Evolutionary conservation across 1,140 invertebrate genomes (phyloP), one percentile per base, ranked within the genome.

Genomic region (Neodiprion lecontei): DNA sequence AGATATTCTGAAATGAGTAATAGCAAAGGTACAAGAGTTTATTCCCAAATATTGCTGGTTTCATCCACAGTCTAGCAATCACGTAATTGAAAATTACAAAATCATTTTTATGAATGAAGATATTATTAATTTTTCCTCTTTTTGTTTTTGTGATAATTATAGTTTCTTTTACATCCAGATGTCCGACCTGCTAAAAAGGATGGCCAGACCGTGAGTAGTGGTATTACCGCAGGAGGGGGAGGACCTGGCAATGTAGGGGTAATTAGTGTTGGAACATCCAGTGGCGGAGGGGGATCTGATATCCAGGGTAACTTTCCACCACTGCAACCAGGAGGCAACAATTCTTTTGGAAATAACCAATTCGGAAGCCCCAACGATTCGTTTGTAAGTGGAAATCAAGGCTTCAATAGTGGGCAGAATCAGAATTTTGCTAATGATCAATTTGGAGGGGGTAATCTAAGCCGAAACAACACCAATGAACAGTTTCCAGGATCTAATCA

Each of bases 101-200:
- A 40, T 40, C 5, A 40, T 40, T 40, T 5, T 40, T 40, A 40
- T 5, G 28, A 40, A 40, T 40, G 28, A 40, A 40, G 2, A 40
- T 40, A 40, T 40, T 40, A 40, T 40, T 40, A 40, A 40, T 40
- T 40, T 40, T 5, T 40, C 5, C 5, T 40, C 5, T 3, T 40
- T 40, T 40, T 40, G 28, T 2, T 40, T 5, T 40, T 40, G 28
- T 40, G 28, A 40, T 40, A 5, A 40, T 40, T 2, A 40, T 40
- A 40, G 28, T 40, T 40, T 40, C 28, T 61, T 61, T 17, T 14
- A 78, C 76, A 83, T 85, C 50, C 67, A 91, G 91, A 91, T 83
- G 90, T 91, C 8, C 90, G 90, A 79, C 89, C 90, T 79, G 90
- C 90, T 47, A 88, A 89, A 76, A 89, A 89, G 72, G 88, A 89